Percentiles rank a stretch among this genome's conserved stretches.
Evolutionary conservation across 2,888 invertebrate genomes (phyloP).

Genomic region (Pammene fasciana): DNA sequence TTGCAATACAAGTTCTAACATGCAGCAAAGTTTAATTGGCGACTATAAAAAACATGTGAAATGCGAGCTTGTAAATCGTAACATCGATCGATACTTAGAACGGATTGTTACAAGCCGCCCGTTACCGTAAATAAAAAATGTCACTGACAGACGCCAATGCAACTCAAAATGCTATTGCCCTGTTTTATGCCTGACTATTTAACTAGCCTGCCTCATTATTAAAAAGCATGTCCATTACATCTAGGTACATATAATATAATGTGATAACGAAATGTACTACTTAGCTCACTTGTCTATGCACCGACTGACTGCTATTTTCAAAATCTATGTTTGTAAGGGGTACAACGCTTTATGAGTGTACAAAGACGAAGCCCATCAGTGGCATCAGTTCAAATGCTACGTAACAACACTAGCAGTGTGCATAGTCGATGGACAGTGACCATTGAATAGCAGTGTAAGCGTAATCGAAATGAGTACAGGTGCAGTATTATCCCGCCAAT

Average conservation of each 20-base stretch:
- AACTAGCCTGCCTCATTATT: conserved; percentile 4
- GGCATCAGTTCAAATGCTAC: background rate
- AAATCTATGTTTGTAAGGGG: background rate
- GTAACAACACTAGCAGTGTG: background rate
- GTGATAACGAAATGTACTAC: background rate
- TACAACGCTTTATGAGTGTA: no score
- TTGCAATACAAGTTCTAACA: background rate
- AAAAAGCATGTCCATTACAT: background rate
- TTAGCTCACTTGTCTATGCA: conserved; percentile 10
- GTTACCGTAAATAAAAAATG: conserved; percentile 15
- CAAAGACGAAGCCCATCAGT: background rate
- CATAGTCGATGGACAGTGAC: conserved; percentile 16
- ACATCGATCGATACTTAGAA: conserved; percentile 11
- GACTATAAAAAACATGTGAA: background rate
- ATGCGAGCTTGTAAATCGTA: conserved; percentile 6
- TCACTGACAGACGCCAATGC: conserved; percentile 8
- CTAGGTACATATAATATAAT: background rate
- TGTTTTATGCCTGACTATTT: background rate
- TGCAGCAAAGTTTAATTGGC: background rate
- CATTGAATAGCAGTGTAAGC: conserved; percentile 22
- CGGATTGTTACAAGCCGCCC: background rate
- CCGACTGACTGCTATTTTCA: background rate
- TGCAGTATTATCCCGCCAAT: conserved; percentile 20
- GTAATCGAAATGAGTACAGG: conserved; percentile 25
- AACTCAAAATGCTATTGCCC: conserved; percentile 1